phyloP scores from a whole-genome alignment of 2,797 vertebrate genomes.

The Eulemur coronatus region DNA sequence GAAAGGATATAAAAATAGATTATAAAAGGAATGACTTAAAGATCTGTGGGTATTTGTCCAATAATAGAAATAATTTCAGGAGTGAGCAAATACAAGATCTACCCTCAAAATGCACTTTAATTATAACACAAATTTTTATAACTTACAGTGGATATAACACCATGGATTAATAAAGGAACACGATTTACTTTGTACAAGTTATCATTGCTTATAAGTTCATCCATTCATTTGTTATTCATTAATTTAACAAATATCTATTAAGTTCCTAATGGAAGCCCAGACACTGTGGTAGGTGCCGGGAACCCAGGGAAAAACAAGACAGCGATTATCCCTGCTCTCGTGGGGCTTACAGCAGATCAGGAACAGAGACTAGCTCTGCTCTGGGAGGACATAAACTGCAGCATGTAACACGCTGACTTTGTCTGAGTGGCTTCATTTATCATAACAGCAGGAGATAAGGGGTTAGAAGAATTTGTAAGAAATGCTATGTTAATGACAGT shows the following conservation, averaged over 20 bases:
- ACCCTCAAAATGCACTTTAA: constrained; percentile 7
- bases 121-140: background rate
- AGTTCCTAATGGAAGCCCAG: background rate
- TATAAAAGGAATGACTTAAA: background rate
- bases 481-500: background rate
- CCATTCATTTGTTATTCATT: background rate
- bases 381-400: background rate
- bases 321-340: background rate
- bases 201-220: background rate
- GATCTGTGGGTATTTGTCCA: background rate
- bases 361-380: background rate
- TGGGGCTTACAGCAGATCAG: background rate
- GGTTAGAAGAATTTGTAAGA: background rate
- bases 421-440: background rate
- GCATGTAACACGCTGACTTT: background rate
- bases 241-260: background rate
- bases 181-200: background rate
- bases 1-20: background rate
- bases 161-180: background rate
- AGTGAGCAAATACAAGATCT: constrained; percentile 25
- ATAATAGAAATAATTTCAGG: constrained; percentile 29
- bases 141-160: background rate
- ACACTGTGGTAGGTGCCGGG: background rate
- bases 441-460: background rate
- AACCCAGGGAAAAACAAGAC: background rate